Conservation (phyloP, 2,888 invertebrate species). For the Entomobrya multifasciata region DNA sequence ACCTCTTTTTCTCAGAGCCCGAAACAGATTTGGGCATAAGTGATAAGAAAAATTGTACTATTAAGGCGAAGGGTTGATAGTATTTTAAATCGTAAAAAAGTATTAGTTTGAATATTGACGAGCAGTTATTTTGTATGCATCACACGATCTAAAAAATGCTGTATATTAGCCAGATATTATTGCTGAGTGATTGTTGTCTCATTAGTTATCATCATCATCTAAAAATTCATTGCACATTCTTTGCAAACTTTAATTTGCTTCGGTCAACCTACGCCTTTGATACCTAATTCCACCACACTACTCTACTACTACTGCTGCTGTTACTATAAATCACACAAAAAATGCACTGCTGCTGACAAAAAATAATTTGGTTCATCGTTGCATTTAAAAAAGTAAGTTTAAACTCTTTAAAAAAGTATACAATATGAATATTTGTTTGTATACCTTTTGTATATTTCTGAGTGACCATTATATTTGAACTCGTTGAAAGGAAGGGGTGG, state of each 20-base stretch:
- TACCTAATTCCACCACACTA: not conserved
- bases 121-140: slow-evolving; percentile 64
- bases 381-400: slow-evolving; percentile 15
- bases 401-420: slow-evolving; percentile 10
- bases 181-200: slow-evolving; percentile 72
- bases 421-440: not conserved
- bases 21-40: slow-evolving; percentile 70
- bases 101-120: slow-evolving; percentile 10
- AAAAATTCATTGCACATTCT: slow-evolving; percentile 19
- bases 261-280: slow-evolving; percentile 34
- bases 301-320: not conserved
- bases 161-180: slow-evolving; percentile 62
- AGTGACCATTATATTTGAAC: not conserved
- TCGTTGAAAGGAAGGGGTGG: slow-evolving; percentile 36
- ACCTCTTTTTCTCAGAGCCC: slow-evolving; percentile 53
- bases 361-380: too few relatives aligned
- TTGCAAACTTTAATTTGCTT: slow-evolving; percentile 51
- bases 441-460: not conserved
- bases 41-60: slow-evolving; percentile 70
- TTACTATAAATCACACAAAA: too few relatives aligned
- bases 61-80: slow-evolving; percentile 63
- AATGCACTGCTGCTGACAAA: too few relatives aligned
- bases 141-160: slow-evolving; percentile 46
- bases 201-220: slow-evolving; percentile 57
- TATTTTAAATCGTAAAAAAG: slow-evolving; percentile 40